Evolutionary conservation across 2,888 invertebrate species (phyloP).

Genomic region (Lithophane socia): DNA sequence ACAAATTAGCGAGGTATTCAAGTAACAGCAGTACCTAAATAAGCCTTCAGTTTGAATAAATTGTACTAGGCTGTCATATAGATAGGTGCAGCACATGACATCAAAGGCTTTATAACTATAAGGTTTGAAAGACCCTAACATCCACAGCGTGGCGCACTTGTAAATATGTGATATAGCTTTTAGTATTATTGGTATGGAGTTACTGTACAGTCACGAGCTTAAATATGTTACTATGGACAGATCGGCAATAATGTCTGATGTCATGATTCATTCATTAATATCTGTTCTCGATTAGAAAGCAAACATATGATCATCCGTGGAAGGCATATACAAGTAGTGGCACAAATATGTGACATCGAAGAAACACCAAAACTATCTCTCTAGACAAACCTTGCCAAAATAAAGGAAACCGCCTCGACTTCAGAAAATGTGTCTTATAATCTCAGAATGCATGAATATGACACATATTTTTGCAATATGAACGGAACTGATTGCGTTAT

Average conservation of each 20-base stretch:
- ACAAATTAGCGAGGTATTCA: background rate
- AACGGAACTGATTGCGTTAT: background rate
- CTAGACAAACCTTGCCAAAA: background rate
- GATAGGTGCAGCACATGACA: constrained; percentile 11
- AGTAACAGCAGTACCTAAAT: background rate
- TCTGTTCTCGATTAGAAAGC: background rate
- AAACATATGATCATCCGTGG: background rate
- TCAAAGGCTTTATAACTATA: constrained; percentile 57
- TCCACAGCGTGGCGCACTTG: constrained; percentile 67
- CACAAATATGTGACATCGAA: background rate
- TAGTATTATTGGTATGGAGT: constrained; percentile 42
- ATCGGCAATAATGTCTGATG: background rate
- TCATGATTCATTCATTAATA: background rate
- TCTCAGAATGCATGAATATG: background rate
- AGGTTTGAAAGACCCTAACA: constrained; percentile 70
- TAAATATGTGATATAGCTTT: constrained; percentile 73
- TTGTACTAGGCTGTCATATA: constrained; percentile 3
- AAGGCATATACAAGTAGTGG: background rate
- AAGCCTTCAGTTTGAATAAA: constrained; percentile 8
- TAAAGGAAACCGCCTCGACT: background rate
- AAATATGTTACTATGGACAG: background rate
- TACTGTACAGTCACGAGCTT: background rate
- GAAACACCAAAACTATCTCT: background rate
- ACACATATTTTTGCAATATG: background rate
- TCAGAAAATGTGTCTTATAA: background rate